Evolutionary conservation across 1,140 invertebrate species (phyloP).

Genomic region (Drosophila arizonae): DNA sequence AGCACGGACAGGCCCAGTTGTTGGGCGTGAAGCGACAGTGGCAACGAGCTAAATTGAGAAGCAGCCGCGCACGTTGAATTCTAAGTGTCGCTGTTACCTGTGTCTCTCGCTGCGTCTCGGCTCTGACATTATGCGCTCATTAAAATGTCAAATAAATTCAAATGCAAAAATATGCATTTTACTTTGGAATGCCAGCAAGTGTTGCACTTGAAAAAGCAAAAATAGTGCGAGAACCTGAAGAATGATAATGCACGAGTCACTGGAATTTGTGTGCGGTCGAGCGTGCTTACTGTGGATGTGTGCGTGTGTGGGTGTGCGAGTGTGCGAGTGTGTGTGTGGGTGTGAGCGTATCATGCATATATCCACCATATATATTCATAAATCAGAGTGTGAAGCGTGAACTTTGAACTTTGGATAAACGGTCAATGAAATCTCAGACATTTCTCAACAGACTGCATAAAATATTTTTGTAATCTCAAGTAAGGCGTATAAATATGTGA

Average conservation of each 20-base stretch:
- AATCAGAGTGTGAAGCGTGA: constrained; percentile 22
- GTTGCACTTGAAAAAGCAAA: constrained; percentile 47
- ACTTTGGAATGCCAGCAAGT: constrained; percentile 31
- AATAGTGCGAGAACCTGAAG: too few species aligned
- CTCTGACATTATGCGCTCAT: constrained; percentile 73
- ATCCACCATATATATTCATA: constrained; percentile 1
- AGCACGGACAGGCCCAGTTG: neutral
- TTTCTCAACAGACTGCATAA: neutral
- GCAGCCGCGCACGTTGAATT: constrained; percentile 28
- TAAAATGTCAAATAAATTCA: constrained; percentile 81
- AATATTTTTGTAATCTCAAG: neutral
- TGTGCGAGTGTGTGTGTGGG: constrained; percentile 9
- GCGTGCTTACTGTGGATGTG: constrained; percentile 6
- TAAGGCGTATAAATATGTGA: neutral
- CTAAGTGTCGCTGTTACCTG: constrained; percentile 28
- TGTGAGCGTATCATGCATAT: neutral
- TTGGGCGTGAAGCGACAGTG: neutral
- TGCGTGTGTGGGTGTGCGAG: neutral
- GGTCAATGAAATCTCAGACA: constrained; percentile 29
- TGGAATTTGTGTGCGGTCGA: constrained; percentile 17
- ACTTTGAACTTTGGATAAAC: constrained; percentile 66
- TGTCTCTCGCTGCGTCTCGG: neutral
- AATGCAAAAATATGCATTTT: constrained; percentile 69
- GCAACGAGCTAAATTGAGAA: constrained; percentile 22
- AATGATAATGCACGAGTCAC: constrained; percentile 47